Evolutionary conservation across 2,888 invertebrate species (phyloP).

Genomic region (Hypsopygia costalis): DNA sequence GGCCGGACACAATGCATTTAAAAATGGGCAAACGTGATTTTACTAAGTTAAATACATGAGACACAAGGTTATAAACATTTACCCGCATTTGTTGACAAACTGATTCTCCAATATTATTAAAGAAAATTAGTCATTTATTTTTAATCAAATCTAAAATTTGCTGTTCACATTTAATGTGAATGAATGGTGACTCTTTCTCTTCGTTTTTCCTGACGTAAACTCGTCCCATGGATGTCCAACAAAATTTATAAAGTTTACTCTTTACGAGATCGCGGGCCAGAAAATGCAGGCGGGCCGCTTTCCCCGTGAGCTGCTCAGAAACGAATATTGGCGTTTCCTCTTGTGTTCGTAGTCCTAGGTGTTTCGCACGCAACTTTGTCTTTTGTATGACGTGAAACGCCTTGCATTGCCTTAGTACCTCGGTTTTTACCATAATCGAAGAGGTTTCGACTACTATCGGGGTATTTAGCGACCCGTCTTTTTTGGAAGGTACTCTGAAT

Average conservation of each 20-base stretch:
- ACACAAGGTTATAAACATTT: no score
- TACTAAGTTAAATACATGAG: no score
- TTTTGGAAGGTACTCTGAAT: background rate
- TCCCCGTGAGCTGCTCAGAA: constrained; percentile 1
- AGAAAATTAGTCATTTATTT: no score
- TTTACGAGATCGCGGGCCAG: background rate
- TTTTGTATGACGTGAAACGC: background rate
- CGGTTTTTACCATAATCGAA: no score
- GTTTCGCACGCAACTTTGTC: background rate
- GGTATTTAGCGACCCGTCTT: background rate
- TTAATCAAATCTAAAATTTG: no score
- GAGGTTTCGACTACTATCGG: background rate
- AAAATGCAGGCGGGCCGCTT: background rate
- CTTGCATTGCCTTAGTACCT: background rate
- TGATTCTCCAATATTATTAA: no score
- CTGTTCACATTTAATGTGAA: background rate
- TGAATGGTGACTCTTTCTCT: background rate
- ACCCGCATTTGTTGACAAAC: no score
- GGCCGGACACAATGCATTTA: no score
- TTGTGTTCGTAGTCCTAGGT: background rate
- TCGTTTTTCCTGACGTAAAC: background rate
- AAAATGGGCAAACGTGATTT: no score
- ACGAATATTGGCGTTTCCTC: background rate
- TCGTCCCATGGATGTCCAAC: background rate
- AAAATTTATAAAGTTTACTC: background rate